Percentiles rank a stretch among this genome's conserved stretches.
These are phyloP conservation scores for Microtus ochrogaster DNA, from an alignment of 2,113 vertebrate genomes.

Conservation along the genomic window DNA sequence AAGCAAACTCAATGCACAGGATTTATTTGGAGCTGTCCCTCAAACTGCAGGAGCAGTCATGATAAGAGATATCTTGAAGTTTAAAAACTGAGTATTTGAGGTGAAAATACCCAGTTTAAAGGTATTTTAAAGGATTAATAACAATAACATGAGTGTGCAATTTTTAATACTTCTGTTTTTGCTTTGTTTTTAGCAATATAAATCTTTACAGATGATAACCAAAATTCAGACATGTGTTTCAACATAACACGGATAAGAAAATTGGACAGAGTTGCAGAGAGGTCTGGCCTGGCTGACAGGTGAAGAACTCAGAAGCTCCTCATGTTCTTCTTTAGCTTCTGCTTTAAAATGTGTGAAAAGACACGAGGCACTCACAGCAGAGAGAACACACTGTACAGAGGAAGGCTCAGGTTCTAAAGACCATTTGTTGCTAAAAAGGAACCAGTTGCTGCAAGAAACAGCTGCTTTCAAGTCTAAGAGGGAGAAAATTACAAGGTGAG, in stretches of 20 bases:
- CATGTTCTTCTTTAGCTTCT: neutral
- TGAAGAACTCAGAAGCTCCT: neutral
- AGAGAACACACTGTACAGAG: neutral
- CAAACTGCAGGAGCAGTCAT: neutral
- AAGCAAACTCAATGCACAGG: neutral
- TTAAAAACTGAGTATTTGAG: neutral
- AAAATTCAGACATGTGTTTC: constrained; percentile 16
- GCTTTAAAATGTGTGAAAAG: neutral
- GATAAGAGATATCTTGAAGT: constrained; percentile 17
- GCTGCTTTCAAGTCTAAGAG: neutral
- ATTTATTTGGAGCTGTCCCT: neutral
- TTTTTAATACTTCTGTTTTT: neutral
- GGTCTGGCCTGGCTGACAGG: neutral
- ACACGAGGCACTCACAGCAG: neutral
- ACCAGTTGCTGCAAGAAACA: neutral
- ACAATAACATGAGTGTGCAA: neutral
- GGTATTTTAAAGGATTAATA: neutral
- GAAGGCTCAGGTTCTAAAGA: constrained; percentile 3
- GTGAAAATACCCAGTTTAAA: neutral
- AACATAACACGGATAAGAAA: constrained; percentile 4
- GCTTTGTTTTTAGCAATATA: neutral
- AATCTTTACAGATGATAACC: constrained; percentile 9
- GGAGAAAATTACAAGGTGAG: neutral
- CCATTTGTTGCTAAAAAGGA: constrained; percentile 1
- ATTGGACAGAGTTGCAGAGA: neutral